Base-by-base conservation (phyloP, 30 jellyfish, hydroid and myxozoan species). In the Aurelia sp. region DNA sequence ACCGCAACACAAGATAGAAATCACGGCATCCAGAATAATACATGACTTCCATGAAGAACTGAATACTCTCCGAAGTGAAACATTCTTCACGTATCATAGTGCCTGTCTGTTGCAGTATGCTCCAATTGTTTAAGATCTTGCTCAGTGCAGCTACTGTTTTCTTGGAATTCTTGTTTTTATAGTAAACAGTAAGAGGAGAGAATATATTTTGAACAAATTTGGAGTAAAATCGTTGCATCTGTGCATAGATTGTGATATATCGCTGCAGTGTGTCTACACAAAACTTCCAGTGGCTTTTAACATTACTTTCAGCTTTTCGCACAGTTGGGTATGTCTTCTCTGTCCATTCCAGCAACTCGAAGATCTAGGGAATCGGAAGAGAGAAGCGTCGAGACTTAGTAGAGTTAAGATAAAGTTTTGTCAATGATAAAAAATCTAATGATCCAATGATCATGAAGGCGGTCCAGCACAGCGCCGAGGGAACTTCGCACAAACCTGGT, bases 1-100 rank as follows among this genome's bases (percentile, higher is more conserved):
- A 72, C 18, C 95, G 83, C 61, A 86, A 84, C 3, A 86, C 89
- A 15, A 78, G 81, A 53, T 86, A 86, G 78, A 86, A 86, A 33
- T 78, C 88, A 17, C 89, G 89, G 70, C 88, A 86, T 3, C 95
- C 95, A 10, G 85, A 71, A 24, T 68, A 74, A 31, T 68, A 74
- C 76, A 74, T 78, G 55, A 78, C 74, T 86, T 86, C 95, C 89
- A 74, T 86, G 67, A 86, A 86, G 69, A 86, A 86, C 77, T 74
- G 85, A 8, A 78, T 78, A 62, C 95, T 86, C 31, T 78, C 95
- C 19, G 71, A 60, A 18, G 95, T 74, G 78, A 86, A 86, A 57
- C 80, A 78, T 21, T 84, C 35, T 5, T 67, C 88, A 3, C 60
- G 53, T 31, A 82, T 86, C 69, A 86, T 75, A 5, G 78, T 59